Base-by-base conservation (phyloP, 1,140 invertebrate genomes). In the Drosophila prosaltans region DNA sequence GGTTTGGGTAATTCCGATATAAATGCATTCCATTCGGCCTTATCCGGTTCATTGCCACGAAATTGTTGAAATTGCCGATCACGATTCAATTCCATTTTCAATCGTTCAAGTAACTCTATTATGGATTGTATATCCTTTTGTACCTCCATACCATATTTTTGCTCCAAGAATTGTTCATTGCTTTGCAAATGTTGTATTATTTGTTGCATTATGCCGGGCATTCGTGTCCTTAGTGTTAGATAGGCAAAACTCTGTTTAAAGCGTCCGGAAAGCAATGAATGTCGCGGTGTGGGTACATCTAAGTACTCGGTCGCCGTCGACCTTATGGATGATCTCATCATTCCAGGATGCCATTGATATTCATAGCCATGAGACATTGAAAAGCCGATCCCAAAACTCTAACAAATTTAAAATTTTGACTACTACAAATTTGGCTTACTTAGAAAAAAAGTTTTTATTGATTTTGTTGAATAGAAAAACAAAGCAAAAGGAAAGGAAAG, bases 191-290 rank as follows among this genome's bases (percentile, higher is more conserved):
- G 24, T 0, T 55, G 16, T 3, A 67, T 64, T 0, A 90, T 55
- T 41, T 89, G 85, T 9, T 66, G 66, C 84, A 89, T 73, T 1
- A 89, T 73, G 0, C 78, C 84, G 0, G 84, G 84, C 72, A 89
- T 72, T 0, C 84, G 80, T 0, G 60, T 24, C n/a, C 69, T 65
- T 3, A 89, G 21, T 0, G 84, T 54, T 1, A 89, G 57, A 28
- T 79, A 89, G 48, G 84, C 84, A 8, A 89, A 90, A 26, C 84
- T 89, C 43, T 89, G 84, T 40, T 89, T 89, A 21, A 74, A 89
- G 0, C 85, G 67, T 0, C 67, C 84, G 9, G 84, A 89, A 0
- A 89, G 69, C 55, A 89, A 59, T 0, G 84, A 89, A 16, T 89
- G 85, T 0, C 84, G 74, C 1, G 84, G 84, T 0, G 80, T 84